A percentile compares a stretch with the other conserved stretches of the same genome.
Evolutionary conservation across 2,113 vertebrate species (phyloP).

Genomic region (Acinonyx jubatus): DNA sequence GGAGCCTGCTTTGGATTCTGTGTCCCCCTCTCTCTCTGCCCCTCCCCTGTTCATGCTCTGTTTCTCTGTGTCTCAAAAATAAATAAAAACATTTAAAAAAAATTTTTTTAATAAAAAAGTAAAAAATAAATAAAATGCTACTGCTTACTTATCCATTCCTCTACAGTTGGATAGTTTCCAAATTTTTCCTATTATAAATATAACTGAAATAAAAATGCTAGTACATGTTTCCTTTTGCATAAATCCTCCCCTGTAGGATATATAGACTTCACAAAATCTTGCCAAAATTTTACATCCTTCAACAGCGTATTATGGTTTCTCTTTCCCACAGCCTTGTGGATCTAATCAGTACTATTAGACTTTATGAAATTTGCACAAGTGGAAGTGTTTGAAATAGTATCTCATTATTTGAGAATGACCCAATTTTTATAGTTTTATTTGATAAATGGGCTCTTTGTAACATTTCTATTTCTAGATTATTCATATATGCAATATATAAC

Average conservation of each 20-base stretch:
- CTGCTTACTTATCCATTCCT: background rate
- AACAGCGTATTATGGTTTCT: background rate
- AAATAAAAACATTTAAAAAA: no score
- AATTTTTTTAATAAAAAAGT: no score
- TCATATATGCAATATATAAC: background rate
- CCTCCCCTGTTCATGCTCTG: no score
- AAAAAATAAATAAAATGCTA: background rate
- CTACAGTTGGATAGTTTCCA: background rate
- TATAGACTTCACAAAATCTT: background rate
- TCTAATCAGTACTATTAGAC: background rate
- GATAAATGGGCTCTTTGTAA: background rate
- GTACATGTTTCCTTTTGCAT: background rate
- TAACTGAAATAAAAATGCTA: slow-evolving; percentile 21
- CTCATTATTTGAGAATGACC: background rate
- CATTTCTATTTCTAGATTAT: background rate
- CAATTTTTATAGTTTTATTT: background rate
- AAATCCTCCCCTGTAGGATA: background rate
- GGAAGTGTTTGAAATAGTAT: background rate
- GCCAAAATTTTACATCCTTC: background rate
- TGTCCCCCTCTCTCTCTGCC: no score
- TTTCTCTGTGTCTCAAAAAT: no score
- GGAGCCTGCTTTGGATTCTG: no score
- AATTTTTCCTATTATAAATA: background rate
- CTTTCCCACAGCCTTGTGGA: background rate
- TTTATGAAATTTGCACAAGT: background rate